A percentile compares a stretch with the other conserved stretches of the same genome.
phyloP scores from a whole-genome alignment of 2,113 vertebrate species.

The Lagopus muta region DNA sequence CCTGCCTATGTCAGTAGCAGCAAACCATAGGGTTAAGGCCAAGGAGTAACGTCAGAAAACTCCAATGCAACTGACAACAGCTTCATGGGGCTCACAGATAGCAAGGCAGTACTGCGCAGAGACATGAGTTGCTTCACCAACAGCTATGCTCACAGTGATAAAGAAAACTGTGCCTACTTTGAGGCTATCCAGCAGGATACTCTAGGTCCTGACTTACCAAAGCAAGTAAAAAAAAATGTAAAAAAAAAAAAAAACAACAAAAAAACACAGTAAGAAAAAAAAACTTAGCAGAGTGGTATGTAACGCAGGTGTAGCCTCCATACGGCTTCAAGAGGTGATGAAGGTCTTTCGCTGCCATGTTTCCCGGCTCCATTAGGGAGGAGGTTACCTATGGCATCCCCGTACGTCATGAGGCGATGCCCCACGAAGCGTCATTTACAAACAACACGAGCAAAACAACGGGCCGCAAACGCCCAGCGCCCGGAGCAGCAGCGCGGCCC shows the following conservation, averaged over 20 bases:
- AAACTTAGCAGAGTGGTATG: not conserved
- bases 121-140: not conserved
- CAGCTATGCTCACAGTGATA: not conserved
- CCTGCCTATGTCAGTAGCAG: not conserved
- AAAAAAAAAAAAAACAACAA: not conserved
- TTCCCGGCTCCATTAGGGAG: not conserved
- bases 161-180: not conserved
- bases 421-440: not conserved
- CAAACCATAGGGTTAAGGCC: not conserved
- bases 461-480: not conserved
- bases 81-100: fast-evolving
- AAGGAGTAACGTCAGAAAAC: not conserved
- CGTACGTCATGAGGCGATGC: fast-evolving
- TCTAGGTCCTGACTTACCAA: not conserved
- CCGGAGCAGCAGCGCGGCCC: not conserved
- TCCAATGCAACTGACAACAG: fast-evolving
- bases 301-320: not conserved
- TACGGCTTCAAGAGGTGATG: fast-evolving
- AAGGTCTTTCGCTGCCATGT: not conserved
- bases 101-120: fast-evolving
- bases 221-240: fast-evolving
- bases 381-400: not conserved
- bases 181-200: fast-evolving
- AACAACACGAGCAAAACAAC: not conserved
- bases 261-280: not conserved